Evolutionary conservation across 2,113 vertebrate species (phyloP).

Genomic region (Chascanopsetta lugubris): DNA sequence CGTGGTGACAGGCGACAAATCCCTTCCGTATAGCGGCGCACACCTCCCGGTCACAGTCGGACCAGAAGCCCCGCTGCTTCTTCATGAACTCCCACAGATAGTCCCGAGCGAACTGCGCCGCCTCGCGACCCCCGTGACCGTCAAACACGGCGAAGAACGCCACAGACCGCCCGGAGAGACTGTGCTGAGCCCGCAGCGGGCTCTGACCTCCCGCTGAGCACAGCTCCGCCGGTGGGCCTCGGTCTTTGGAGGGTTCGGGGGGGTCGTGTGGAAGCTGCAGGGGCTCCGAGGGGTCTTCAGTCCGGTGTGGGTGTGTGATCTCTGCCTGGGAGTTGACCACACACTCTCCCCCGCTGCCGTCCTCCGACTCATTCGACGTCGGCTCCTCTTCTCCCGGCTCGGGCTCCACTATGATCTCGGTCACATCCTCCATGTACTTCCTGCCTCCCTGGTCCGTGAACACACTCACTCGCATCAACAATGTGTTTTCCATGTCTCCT

Average conservation of each 20-base stretch:
- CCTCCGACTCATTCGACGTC: constrained; percentile 64
- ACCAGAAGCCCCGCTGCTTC: constrained; percentile 93
- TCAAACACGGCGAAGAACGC: constrained; percentile 95
- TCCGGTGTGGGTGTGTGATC: background rate
- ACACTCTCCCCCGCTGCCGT: constrained; percentile 30
- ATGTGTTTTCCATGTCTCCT: constrained; percentile 82
- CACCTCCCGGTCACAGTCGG: constrained; percentile 88
- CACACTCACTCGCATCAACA: constrained; percentile 89
- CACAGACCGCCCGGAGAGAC: constrained; percentile 78
- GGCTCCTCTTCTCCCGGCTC: constrained; percentile 83
- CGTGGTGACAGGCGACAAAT: constrained; percentile 94
- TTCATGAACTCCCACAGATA: constrained; percentile 93
- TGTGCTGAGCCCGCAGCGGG: background rate
- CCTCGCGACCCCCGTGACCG: constrained; percentile 94
- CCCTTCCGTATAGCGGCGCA: constrained; percentile 93
- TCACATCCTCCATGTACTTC: constrained; percentile 98
- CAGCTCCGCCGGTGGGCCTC: constrained; percentile 5
- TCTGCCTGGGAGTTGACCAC: background rate
- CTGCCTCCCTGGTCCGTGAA: constrained; percentile 93
- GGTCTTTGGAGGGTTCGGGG: constrained; percentile 18
- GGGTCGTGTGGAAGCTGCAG: background rate
- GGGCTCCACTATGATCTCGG: constrained; percentile 90
- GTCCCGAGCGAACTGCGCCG: constrained; percentile 91
- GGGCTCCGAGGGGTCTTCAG: background rate
- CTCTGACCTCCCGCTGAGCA: constrained; percentile 2